A percentile compares a stretch with the other conserved stretches of the same genome.
Evolutionary conservation across 2,797 vertebrate genomes (phyloP).

Genomic region (Myiothlypis coronata): DNA sequence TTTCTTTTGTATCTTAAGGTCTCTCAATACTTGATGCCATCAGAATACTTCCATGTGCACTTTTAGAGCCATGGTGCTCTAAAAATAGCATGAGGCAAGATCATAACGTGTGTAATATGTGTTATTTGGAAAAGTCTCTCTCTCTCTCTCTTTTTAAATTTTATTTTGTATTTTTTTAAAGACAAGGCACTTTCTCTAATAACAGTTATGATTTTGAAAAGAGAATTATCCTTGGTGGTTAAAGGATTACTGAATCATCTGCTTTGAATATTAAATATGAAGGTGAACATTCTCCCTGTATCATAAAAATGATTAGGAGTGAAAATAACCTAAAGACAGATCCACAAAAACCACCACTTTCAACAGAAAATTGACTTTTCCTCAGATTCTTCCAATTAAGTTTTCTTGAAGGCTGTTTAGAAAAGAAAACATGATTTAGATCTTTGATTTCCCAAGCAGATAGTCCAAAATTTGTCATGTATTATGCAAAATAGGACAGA

Average conservation of each 20-base stretch:
- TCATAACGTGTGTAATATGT: background rate
- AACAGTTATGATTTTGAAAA: background rate
- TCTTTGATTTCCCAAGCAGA: background rate
- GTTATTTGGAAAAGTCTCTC: background rate
- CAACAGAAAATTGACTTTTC: background rate
- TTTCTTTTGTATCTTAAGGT: background rate
- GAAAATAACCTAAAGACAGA: background rate
- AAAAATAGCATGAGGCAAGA: background rate
- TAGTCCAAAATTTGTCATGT: background rate
- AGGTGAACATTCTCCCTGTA: background rate
- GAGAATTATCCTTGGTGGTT: background rate
- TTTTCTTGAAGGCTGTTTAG: background rate
- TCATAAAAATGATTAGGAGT: background rate
- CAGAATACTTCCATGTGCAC: fast-evolving
- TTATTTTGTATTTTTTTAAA: conserved; percentile 38
- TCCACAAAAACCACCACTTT: background rate
- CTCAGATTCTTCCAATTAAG: background rate
- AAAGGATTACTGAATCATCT: background rate
- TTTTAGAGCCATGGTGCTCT: background rate
- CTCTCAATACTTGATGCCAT: background rate
- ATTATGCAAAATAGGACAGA: background rate
- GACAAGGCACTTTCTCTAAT: background rate
- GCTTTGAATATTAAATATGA: conserved; percentile 11
- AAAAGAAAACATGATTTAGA: background rate
- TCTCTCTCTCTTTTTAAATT: background rate